These are phyloP conservation scores for Drepana falcataria DNA, from an alignment of 2,888 invertebrate genomes.

Conservation along the genomic window DNA sequence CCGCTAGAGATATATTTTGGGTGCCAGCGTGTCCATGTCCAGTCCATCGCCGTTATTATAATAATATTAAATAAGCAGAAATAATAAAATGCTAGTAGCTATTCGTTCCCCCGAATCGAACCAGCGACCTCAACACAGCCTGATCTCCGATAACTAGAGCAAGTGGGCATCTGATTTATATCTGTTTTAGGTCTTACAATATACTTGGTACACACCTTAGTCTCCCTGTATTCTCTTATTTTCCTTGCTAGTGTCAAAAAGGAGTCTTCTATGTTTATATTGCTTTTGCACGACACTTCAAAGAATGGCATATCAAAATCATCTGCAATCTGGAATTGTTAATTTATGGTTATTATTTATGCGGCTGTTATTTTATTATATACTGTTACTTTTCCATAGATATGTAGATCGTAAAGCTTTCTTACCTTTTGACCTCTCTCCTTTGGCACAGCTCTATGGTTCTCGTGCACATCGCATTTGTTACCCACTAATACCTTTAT, in stretches of 20 bases:
- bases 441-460: conserved; percentile 86
- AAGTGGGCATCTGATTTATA: not conserved
- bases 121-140: no score
- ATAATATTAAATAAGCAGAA: no score
- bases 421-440: conserved; percentile 87
- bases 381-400: no score
- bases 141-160: no score
- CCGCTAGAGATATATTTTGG: no score
- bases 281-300: conserved; percentile 92
- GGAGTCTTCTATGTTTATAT: conserved; percentile 90
- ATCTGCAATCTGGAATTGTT: conserved; percentile 84
- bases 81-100: no score
- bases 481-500: conserved; percentile 92
- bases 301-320: conserved; percentile 93
- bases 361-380: not conserved
- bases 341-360: conserved; percentile 15
- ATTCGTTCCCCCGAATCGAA: no score
- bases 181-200: not conserved
- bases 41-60: no score
- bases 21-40: no score
- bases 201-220: conserved; percentile 76
- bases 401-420: no score
- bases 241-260: conserved; percentile 89
- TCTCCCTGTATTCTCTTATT: conserved; percentile 89
- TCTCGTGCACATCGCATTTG: conserved; percentile 88